Percentiles rank a stretch among this genome's conserved stretches.
phyloP scores from a whole-genome alignment of 2,797 vertebrate species.

The Tragelaphus eurycerus region DNA sequence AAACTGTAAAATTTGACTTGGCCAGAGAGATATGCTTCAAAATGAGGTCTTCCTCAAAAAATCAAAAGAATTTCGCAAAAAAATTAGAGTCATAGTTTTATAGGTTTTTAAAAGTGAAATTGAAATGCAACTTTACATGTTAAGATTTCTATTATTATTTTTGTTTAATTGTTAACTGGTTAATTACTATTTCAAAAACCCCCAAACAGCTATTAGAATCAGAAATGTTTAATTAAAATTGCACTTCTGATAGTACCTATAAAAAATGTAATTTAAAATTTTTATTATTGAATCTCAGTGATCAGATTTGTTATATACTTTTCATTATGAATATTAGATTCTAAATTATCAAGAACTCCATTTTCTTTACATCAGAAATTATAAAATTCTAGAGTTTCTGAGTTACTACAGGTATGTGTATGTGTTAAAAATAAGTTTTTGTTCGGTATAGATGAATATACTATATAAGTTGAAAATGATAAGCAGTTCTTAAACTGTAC shows the following conservation, averaged over 20 bases:
- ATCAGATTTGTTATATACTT: not conserved
- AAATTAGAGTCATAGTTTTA: not conserved
- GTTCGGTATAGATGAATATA: not conserved
- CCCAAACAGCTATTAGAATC: not conserved
- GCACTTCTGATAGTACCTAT: not conserved
- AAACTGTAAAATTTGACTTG: not conserved
- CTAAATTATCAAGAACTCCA: not conserved
- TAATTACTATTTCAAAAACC: not conserved
- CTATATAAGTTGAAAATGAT: not conserved
- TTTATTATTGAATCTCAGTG: not conserved
- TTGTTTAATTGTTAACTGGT: not conserved
- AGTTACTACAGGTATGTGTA: not conserved
- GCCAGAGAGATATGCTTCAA: not conserved
- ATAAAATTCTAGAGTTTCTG: not conserved
- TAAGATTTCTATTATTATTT: not conserved
- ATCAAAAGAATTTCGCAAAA: not conserved
- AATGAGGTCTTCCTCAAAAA: not conserved
- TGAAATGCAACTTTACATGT: not conserved
- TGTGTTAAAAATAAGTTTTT: not conserved
- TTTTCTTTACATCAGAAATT: not conserved
- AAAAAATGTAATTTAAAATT: not conserved
- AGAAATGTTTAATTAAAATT: not conserved
- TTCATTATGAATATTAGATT: not conserved
- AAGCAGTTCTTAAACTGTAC: not conserved
- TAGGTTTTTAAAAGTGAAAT: not conserved